Evolutionary conservation across 23 tunicate species (phyloP).

Genomic region (Styela plicata): DNA sequence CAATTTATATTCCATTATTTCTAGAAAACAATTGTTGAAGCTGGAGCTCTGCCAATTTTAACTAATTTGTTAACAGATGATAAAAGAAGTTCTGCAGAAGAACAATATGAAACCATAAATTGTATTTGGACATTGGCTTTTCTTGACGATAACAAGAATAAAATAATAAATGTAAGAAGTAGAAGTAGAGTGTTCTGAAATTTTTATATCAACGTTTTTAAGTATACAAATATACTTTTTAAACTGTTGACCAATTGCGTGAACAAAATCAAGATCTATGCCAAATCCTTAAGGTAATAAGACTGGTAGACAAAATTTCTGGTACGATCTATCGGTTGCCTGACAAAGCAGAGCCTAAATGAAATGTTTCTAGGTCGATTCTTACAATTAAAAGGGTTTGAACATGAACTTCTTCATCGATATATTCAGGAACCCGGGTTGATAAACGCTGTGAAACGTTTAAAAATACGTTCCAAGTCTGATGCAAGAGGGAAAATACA

Average conservation of each 20-base stretch:
- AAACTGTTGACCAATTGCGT: not conserved
- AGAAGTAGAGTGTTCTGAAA: too few species aligned
- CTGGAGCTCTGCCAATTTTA: constrained; percentile 41
- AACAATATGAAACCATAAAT: constrained; percentile 26
- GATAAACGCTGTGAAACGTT: constrained; percentile 18
- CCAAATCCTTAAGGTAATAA: not conserved
- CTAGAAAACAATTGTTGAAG: constrained; percentile 36
- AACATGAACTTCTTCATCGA: too few species aligned
- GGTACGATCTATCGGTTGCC: too few species aligned
- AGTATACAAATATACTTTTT: not conserved
- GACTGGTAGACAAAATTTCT: not conserved
- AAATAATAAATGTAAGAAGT: constrained; percentile 36
- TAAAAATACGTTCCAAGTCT: not conserved
- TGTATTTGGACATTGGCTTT: constrained; percentile 71
- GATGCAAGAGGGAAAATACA: not conserved
- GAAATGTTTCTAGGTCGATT: too few species aligned
- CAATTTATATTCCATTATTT: too few species aligned
- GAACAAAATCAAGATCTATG: not conserved
- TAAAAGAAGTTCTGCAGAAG: constrained; percentile 8
- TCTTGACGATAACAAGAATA: constrained; percentile 40
- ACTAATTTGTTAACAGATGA: constrained; percentile 20
- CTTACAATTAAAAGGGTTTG: too few species aligned
- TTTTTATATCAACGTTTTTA: too few species aligned
- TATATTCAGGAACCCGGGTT: constrained; percentile 43
- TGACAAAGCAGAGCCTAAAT: too few species aligned